Evolutionary conservation across 2,113 vertebrate species (phyloP), one percentile per base, ranked within the genome.

Genomic region (Aix galericulata): DNA sequence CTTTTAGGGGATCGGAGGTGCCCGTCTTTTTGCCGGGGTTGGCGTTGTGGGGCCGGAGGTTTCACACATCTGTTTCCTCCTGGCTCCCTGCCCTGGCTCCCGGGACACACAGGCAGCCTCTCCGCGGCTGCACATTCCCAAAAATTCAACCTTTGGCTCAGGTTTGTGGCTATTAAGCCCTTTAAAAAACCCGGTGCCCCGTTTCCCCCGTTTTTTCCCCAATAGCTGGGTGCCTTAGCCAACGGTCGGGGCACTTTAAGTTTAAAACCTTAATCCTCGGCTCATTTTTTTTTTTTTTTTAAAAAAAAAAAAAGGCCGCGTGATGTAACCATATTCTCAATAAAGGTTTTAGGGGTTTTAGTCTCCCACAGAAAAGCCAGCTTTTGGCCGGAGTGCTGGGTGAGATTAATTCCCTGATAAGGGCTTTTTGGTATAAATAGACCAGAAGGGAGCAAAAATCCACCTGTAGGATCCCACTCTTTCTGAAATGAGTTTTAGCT

Each of bases 21-120:
- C 36, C 73, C 59, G 36, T 60, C 36, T 73, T 64, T 23, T 40
- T 40, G 13, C 27, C 26, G 67, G 31, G 6, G 85, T 88, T 95
- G 66, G 50, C 0, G 1, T 46, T 50, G 50, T 11, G 18, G 66
- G n/a, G 38, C 67, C 14, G 38, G 79, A 72, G 93, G 48, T 79
- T 91, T 72, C 66, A 82, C 82, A 38, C 96, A 95, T 91, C 94
- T 96, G 95, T 95, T 97, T 95, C 96, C 96, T 94, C 50, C 75
- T 93, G 79, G 92, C 79, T 0, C 40, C 9, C 16, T 64, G 86
- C 91, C 94, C 72, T 1, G 6, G 16, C 48, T 79, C n/a, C 83
- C 46, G 7, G 26, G 26, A 18, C 62, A 29, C 60, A 29, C 34
- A 62, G 14, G n/a, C 9, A 27, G 62, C 15, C 36, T 38, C 38